Conservation (phyloP, 2,888 invertebrate genomes). For the Hirtodrosophila trivittata region DNA sequence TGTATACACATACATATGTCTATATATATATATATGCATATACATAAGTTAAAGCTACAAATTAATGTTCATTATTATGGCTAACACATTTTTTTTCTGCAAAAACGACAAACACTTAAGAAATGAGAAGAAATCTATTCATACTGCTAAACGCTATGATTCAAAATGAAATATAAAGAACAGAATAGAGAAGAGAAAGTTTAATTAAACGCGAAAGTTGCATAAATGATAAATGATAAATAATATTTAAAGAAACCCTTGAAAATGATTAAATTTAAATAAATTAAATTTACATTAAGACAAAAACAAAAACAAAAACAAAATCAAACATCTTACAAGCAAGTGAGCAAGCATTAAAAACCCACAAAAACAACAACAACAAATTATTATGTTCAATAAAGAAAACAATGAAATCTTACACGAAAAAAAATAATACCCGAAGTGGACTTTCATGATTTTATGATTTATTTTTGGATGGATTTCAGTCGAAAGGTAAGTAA, state of each 20-base stretch:
- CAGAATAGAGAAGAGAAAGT: slow-evolving; percentile 26
- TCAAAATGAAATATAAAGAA: slow-evolving; percentile 43
- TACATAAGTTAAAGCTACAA: slow-evolving; percentile 36
- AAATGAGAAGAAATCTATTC: slow-evolving; percentile 59
- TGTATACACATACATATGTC: slow-evolving; percentile 12
- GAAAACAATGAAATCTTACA: slow-evolving; percentile 73
- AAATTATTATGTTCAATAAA: slow-evolving; percentile 83
- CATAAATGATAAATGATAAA: slow-evolving; percentile 27
- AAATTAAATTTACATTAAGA: slow-evolving; percentile 68
- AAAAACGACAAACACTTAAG: slow-evolving; percentile 21
- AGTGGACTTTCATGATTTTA: slow-evolving; percentile 3
- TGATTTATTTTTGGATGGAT: background rate
- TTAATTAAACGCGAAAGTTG: slow-evolving; percentile 23
- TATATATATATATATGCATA: slow-evolving; percentile 12
- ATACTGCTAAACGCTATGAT: slow-evolving; percentile 71
- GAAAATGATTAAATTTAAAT: slow-evolving; percentile 55
- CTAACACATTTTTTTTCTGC: slow-evolving; percentile 49
- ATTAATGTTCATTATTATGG: slow-evolving; percentile 68
- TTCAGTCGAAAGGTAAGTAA: slow-evolving; percentile 9
- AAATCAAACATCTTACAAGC: slow-evolving; percentile 48
- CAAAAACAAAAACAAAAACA: slow-evolving; percentile 30
- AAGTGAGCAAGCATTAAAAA: slow-evolving; percentile 73
- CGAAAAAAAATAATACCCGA: slow-evolving; percentile 30
- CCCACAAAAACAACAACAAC: slow-evolving; percentile 47
- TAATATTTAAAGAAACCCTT: slow-evolving; percentile 31